Evolutionary conservation across 2,113 vertebrate species (phyloP).

Genomic region (Miniopterus natalensis): DNA sequence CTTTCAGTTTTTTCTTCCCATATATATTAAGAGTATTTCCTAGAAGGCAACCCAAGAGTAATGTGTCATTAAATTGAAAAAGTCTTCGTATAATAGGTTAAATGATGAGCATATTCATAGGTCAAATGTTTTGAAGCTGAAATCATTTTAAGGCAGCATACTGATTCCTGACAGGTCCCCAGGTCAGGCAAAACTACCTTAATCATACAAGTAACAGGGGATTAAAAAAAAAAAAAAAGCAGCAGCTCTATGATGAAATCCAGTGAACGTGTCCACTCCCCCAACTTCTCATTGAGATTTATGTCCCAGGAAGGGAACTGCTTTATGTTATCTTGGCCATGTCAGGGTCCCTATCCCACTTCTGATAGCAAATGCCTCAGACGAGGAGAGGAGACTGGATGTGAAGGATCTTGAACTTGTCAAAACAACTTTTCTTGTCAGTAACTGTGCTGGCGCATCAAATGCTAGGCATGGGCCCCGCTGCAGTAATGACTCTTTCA

Average conservation of each 20-base stretch:
- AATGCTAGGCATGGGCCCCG: not conserved
- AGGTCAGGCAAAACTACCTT: not conserved
- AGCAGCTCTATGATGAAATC: not conserved
- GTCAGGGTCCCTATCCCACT: not conserved
- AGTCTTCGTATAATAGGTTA: not conserved
- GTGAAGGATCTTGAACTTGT: conserved; percentile 48
- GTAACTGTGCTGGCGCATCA: not conserved
- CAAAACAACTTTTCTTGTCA: conserved; percentile 75
- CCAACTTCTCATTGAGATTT: not conserved
- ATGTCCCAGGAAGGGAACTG: conserved; percentile 5
- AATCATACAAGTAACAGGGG: not conserved
- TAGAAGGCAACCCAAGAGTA: not conserved
- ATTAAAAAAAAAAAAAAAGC: not conserved
- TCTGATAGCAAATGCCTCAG: not conserved
- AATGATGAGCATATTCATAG: not conserved
- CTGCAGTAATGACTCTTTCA: not conserved
- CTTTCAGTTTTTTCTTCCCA: not conserved
- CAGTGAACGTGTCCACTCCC: not conserved
- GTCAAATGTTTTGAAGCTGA: conserved; percentile 34
- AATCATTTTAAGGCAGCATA: not conserved
- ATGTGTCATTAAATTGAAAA: not conserved
- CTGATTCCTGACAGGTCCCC: not conserved
- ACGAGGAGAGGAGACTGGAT: not conserved
- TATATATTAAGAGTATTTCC: accelerated
- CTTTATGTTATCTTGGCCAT: not conserved